A percentile compares a stretch with the other conserved stretches of the same genome.
phyloP scores from a whole-genome alignment of 2,888 invertebrate genomes.

The Kuschelorhynchus macadamiae region DNA sequence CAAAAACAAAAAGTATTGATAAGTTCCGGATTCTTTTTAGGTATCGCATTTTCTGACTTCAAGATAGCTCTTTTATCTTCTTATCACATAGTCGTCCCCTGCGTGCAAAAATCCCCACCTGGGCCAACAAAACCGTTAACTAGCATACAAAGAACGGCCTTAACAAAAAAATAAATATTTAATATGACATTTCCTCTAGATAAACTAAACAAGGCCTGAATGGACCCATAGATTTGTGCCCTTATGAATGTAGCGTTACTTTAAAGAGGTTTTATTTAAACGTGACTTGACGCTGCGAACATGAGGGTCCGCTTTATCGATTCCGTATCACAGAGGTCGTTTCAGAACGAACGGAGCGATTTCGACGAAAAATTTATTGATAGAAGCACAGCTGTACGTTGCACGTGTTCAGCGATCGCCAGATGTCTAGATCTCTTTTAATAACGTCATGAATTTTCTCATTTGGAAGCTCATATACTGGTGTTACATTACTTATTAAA shows the following conservation, averaged over 20 bases:
- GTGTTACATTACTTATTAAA: conserved; percentile 13
- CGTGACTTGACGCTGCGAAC: neutral
- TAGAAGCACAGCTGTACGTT: conserved; percentile 42
- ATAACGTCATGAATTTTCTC: conserved; percentile 42
- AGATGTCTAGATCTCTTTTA: conserved; percentile 42
- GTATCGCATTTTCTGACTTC: too few relatives aligned
- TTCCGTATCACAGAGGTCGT: conserved; percentile 6
- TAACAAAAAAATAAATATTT: conserved; percentile 42
- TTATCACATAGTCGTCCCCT: too few relatives aligned
- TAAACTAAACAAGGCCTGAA: conserved; percentile 30
- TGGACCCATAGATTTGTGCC: conserved; percentile 39
- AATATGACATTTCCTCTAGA: conserved; percentile 36
- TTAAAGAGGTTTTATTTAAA: conserved; percentile 9
- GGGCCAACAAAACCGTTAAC: neutral
- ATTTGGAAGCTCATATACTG: conserved; percentile 19
- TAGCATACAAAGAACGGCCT: neutral
- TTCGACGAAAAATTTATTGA: conserved; percentile 11
- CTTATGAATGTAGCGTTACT: conserved; percentile 26
- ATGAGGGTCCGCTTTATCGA: neutral
- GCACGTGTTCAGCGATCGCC: conserved; percentile 41
- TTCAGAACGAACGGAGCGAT: neutral
- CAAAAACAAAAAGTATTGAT: too few relatives aligned
- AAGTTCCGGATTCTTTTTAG: too few relatives aligned
- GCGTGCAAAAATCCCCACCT: neutral
- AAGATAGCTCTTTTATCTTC: too few relatives aligned